Percentiles rank a stretch among this genome's conserved stretches.
These are phyloP conservation scores for Nymphalis c-album DNA, from an alignment of 2,888 invertebrate species.

Conservation along the genomic window DNA sequence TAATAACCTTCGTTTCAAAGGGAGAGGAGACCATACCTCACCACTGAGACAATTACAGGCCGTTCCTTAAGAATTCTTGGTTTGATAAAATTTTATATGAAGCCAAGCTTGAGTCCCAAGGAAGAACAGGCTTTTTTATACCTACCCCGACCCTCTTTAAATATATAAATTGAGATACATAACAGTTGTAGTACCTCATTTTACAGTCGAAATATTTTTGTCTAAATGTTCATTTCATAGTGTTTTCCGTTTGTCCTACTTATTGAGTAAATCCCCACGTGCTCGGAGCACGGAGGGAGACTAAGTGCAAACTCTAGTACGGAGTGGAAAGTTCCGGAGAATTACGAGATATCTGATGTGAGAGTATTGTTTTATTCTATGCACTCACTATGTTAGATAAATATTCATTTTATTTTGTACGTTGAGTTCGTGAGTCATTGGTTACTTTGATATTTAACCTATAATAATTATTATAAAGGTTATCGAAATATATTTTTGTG, in stretches of 20 bases:
- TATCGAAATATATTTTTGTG: too few species aligned
- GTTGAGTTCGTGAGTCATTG: too few species aligned
- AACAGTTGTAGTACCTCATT: not conserved
- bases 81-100: too few species aligned
- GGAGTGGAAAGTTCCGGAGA: constrained; percentile 47
- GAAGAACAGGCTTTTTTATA: too few species aligned
- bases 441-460: too few species aligned
- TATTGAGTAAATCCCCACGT: constrained; percentile 30
- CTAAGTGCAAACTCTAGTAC: constrained; percentile 64
- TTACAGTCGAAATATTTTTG: not conserved
- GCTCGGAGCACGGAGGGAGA: constrained; percentile 21
- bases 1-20: too few species aligned
- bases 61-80: too few species aligned
- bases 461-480: too few species aligned
- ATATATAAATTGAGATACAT: not conserved
- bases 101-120: too few species aligned
- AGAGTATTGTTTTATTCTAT: constrained; percentile 1
- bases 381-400: constrained; percentile 13
- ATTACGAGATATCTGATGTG: constrained; percentile 30
- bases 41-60: too few species aligned
- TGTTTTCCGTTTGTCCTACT: constrained; percentile 36
- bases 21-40: too few species aligned
- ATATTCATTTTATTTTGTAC: constrained; percentile 16
- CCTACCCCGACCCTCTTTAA: too few species aligned
- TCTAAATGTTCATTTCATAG: constrained; percentile 18